Evolutionary conservation across 2,888 invertebrate species (phyloP).

Genomic region (Hylaea fasciaria): DNA sequence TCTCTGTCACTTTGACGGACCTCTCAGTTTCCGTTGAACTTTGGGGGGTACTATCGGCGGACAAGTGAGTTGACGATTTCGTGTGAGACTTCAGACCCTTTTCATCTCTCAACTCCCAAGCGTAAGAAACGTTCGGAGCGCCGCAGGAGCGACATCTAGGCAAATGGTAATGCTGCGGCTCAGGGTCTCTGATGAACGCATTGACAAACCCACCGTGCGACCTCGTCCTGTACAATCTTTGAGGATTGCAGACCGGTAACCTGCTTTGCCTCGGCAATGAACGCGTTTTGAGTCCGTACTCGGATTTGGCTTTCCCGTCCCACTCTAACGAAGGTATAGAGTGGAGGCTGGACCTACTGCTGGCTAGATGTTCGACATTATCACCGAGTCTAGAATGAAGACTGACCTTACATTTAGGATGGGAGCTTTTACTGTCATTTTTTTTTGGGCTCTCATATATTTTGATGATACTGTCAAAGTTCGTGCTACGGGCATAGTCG

Average conservation of each 20-base stretch:
- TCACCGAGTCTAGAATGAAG: conserved; percentile 53
- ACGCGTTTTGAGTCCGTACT: conserved; percentile 57
- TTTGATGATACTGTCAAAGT: conserved; percentile 63
- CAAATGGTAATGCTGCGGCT: conserved; percentile 75
- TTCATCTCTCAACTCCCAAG: conserved; percentile 55
- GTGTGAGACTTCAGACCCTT: conserved; percentile 40
- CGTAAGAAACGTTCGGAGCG: conserved; percentile 56
- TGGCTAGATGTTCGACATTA: conserved; percentile 50
- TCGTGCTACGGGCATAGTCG: conserved; percentile 65
- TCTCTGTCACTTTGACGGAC: conserved; percentile 60
- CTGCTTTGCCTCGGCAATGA: conserved; percentile 64
- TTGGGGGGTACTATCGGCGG: conserved; percentile 65
- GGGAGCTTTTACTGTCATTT: conserved; percentile 22
- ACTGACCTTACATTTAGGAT: conserved; percentile 73
- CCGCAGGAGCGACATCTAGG: conserved; percentile 70
- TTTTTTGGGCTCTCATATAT: conserved; percentile 55
- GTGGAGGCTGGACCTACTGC: conserved; percentile 67
- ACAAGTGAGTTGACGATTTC: conserved; percentile 53
- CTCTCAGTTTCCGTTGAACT: conserved; percentile 50
- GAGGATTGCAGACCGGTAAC: conserved; percentile 24
- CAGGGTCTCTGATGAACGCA: conserved; percentile 67
- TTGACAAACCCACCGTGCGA: conserved; percentile 77
- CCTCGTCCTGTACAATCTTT: conserved; percentile 66
- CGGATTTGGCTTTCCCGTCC: conserved; percentile 64
- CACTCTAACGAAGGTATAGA: conserved; percentile 76